Conservation (phyloP, 2,113 vertebrate genomes). For the Mastomys natalensis region DNA sequence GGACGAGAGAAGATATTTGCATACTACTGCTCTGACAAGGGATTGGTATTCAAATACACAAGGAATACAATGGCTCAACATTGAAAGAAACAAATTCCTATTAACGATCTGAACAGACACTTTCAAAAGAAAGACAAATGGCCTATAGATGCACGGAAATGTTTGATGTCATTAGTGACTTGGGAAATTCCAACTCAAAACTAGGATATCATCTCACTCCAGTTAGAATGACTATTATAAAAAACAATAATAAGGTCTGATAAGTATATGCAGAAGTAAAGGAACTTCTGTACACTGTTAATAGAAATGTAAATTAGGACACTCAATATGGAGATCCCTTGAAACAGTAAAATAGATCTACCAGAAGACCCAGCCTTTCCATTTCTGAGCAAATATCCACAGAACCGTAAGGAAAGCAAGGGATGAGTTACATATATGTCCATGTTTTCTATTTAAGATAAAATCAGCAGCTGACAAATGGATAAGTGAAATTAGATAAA, state of each 20-base stretch:
- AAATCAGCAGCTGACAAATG: not conserved
- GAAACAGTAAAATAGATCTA: not conserved
- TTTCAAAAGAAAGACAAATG: not conserved
- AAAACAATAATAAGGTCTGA: not conserved
- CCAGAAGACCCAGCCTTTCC: not conserved
- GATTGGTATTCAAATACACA: not conserved
- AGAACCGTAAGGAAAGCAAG: not conserved
- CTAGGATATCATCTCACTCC: not conserved
- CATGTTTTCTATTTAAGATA: not conserved
- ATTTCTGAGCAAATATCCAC: not conserved
- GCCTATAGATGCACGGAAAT: not conserved
- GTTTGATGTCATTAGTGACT: not conserved
- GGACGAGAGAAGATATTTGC: not conserved
- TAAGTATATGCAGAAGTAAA: not conserved
- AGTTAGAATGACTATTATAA: not conserved
- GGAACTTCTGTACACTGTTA: not conserved
- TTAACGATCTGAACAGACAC: not conserved
- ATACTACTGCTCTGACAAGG: not conserved
- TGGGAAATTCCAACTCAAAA: not conserved
- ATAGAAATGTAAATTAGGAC: not conserved
- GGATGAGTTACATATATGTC: not conserved
- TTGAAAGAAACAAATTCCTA: not conserved
- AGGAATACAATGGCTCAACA: not conserved
- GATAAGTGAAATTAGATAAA: not conserved
- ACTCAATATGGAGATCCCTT: not conserved